Percentiles rank a stretch among this genome's conserved stretches.
Evolutionary conservation across 2,113 vertebrate species (phyloP).

Genomic region (Anguilla japonica): DNA sequence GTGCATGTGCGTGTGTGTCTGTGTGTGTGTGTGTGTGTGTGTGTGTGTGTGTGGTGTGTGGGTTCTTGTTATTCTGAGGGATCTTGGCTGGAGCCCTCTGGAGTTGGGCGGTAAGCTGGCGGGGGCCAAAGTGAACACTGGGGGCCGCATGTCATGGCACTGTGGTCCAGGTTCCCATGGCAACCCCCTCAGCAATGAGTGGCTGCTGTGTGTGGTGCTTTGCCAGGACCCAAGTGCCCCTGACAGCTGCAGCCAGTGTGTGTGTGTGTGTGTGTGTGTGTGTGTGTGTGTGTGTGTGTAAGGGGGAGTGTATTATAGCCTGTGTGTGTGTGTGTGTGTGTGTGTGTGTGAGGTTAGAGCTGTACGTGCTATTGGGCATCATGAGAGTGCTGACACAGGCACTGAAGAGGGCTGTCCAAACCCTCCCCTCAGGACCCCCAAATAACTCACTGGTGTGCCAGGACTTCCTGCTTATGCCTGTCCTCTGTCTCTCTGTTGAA

Average conservation of each 20-base stretch:
- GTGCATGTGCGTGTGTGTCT: neutral
- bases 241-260: conserved; percentile 10
- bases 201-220: neutral
- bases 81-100: neutral
- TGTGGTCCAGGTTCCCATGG: conserved; percentile 15
- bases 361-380: neutral
- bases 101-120: neutral
- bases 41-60: neutral
- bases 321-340: too few relatives aligned
- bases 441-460: neutral
- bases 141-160: neutral
- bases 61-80: neutral
- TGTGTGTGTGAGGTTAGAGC: neutral
- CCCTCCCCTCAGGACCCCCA: neutral
- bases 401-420: neutral
- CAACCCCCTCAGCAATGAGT: neutral
- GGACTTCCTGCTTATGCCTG: neutral
- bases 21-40: neutral
- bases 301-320: neutral
- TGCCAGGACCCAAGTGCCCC: conserved; percentile 7
- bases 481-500: neutral
- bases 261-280: neutral
- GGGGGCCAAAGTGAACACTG: neutral
- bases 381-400: neutral
- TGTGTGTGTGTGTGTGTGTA: too few relatives aligned